Conservation (phyloP, 2,888 invertebrate genomes). For the Saturnia pavonia region DNA sequence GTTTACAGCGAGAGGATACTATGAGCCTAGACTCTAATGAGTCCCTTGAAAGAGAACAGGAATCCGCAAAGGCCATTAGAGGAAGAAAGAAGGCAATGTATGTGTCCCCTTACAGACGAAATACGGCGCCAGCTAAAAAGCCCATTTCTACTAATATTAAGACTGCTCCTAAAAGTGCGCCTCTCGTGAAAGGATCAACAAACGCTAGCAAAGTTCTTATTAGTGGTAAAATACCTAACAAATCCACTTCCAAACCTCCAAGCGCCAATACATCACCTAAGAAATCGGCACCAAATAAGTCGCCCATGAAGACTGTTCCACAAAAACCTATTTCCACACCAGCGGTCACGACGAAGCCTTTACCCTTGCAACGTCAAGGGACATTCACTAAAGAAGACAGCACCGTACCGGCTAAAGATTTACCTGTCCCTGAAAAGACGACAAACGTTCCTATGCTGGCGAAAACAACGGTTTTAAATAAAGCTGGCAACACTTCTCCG, state of each 20-base stretch:
- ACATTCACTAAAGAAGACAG: conserved; percentile 95
- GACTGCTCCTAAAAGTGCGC: conserved; percentile 44
- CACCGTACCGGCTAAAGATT: conserved; percentile 61
- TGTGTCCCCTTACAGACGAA: conserved; percentile 81
- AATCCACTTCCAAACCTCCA: conserved; percentile 49
- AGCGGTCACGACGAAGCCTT: conserved; percentile 58
- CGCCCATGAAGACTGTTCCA: conserved; percentile 54
- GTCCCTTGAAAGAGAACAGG: conserved; percentile 54
- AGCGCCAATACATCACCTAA: conserved; percentile 66
- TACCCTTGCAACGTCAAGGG: conserved; percentile 89
- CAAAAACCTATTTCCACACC: conserved; percentile 52
- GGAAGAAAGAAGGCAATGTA: conserved; percentile 87
- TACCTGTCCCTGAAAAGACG: conserved; percentile 62
- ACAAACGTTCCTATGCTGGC: conserved; percentile 41
- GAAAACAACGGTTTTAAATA: conserved; percentile 56
- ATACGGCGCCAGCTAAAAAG: conserved; percentile 59
- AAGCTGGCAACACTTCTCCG: conserved; percentile 65
- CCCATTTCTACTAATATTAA: conserved; percentile 40
- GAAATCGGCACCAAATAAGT: conserved; percentile 55
- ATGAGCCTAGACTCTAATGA: conserved; percentile 70
- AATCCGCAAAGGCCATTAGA: conserved; percentile 81
- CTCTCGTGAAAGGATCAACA: conserved; percentile 40
- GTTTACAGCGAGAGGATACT: conserved; percentile 54
- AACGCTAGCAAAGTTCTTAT: conserved; percentile 52
- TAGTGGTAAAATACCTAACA: conserved; percentile 59